These are phyloP conservation scores for Brachionus angularis DNA, from an alignment of 1,140 invertebrate species.

Conservation along the genomic window DNA sequence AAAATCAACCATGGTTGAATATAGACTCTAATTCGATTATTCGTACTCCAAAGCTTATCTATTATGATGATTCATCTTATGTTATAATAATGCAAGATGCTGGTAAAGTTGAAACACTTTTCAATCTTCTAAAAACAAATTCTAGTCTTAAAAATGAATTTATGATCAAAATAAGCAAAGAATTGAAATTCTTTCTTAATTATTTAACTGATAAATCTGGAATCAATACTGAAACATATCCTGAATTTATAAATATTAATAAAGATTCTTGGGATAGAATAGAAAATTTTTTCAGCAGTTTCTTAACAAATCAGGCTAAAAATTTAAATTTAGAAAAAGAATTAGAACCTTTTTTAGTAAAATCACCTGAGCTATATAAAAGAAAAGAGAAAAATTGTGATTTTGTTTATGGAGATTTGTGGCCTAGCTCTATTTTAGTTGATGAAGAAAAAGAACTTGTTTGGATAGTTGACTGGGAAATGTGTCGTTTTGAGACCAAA, in stretches of 20 bases:
- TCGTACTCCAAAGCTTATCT: not conserved
- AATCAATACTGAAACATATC: no score
- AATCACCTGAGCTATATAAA: not conserved
- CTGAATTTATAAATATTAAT: no score
- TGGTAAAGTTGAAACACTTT: not conserved
- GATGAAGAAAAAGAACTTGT: not conserved
- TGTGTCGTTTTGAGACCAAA: not conserved
- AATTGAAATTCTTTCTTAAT: no score
- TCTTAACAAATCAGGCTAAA: no score
- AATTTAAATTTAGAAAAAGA: no score
- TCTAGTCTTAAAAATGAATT: no score
- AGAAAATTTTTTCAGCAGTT: no score
- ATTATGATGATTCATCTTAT: not conserved
- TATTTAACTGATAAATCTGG: no score
- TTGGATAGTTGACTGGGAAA: not conserved
- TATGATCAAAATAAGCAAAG: no score
- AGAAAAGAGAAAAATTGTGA: not conserved
- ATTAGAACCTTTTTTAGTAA: not conserved
- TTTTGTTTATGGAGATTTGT: not conserved
- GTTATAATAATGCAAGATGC: not conserved
- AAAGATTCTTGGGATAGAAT: no score
- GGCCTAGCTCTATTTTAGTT: not conserved
- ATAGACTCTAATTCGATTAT: not conserved
- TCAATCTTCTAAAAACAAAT: not conserved
- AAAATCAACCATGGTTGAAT: not conserved